phyloP scores from a whole-genome alignment of 2,113 vertebrate genomes.

The Archocentrus centrarchus region DNA sequence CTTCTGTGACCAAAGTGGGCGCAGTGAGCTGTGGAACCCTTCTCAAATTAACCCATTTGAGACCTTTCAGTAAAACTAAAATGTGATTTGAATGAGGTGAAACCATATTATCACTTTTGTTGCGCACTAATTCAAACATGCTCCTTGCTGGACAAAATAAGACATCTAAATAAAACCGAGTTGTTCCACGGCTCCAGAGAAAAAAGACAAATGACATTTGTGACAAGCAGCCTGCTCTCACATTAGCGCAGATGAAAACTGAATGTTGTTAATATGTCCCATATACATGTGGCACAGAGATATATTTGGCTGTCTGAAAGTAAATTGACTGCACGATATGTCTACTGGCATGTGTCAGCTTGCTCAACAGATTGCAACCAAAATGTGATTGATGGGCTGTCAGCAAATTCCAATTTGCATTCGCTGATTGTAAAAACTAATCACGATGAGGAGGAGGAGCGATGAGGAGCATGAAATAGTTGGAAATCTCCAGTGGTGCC shows the following conservation, averaged over 20 bases:
- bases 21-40: background rate
- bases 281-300: slow-evolving; percentile 7
- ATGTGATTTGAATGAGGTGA: background rate
- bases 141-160: background rate
- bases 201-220: slow-evolving; percentile 1
- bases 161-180: background rate
- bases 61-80: background rate
- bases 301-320: slow-evolving; percentile 24
- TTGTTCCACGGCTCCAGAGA: background rate
- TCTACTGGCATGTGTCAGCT: slow-evolving; percentile 36
- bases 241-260: slow-evolving; percentile 16
- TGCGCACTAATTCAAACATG: background rate
- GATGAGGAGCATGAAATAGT: slow-evolving; percentile 15
- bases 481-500: slow-evolving; percentile 35
- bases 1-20: background rate
- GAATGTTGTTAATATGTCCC: slow-evolving; percentile 27
- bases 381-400: slow-evolving; percentile 71
- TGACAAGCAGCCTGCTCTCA: slow-evolving; percentile 5
- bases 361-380: slow-evolving; percentile 49
- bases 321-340: slow-evolving; percentile 47
- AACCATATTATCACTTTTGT: background rate
- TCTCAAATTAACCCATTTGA: background rate
- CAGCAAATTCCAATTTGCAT: slow-evolving; percentile 70
- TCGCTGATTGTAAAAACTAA: slow-evolving; percentile 70
- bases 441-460: slow-evolving; percentile 46